phyloP scores from a whole-genome alignment of 2,888 invertebrate species.

The Catotricha subobsoleta region DNA sequence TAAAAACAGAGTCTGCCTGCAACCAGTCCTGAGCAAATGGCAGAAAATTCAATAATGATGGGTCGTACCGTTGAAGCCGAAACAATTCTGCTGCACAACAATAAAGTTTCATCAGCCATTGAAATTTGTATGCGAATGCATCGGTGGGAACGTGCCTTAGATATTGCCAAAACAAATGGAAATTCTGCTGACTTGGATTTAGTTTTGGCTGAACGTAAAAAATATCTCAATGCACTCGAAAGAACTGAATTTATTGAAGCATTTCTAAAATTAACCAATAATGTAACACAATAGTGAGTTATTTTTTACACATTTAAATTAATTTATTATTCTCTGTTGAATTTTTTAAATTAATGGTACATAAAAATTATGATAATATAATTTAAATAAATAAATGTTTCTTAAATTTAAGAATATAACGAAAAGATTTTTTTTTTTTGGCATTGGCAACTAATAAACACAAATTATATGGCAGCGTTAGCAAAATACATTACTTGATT shows the following conservation, averaged over 20 bases:
- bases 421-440: background rate
- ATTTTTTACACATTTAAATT: no score
- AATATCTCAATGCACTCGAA: constrained; percentile 23
- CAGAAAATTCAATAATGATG: constrained; percentile 27
- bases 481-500: no score
- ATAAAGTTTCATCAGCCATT: constrained; percentile 23
- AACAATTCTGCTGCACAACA: constrained; percentile 27
- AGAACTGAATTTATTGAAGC: constrained; percentile 21
- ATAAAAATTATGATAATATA: background rate
- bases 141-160: constrained; percentile 25
- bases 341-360: background rate
- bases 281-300: no score
- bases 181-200: constrained; percentile 17
- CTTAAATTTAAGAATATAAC: background rate
- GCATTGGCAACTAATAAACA: background rate
- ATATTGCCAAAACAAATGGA: constrained; percentile 20
- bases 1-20: constrained; percentile 14
- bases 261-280: constrained; percentile 16
- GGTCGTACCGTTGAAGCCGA: constrained; percentile 28
- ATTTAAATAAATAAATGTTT: background rate
- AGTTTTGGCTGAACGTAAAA: constrained; percentile 21
- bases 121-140: constrained; percentile 25
- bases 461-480: no score
- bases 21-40: constrained; percentile 28
- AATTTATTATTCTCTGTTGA: background rate